phyloP scores from a whole-genome alignment of 1,140 invertebrate species.

The Pseudomyrmex gracilis region DNA sequence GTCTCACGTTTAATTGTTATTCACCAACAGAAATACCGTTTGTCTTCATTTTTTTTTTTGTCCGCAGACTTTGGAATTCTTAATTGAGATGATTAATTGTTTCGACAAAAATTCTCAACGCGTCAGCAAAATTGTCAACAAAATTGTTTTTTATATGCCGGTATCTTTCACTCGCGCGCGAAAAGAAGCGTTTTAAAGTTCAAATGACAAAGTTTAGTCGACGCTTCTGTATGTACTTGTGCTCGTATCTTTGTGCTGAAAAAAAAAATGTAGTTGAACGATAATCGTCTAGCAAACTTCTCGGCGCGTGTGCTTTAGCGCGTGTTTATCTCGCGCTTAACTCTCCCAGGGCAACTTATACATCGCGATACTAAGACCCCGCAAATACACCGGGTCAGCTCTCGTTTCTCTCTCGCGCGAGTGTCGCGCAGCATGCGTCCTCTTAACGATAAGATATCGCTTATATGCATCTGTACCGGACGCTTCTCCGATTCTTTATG shows the following conservation, averaged over 20 bases:
- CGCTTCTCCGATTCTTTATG: constrained; percentile 26
- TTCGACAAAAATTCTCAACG: too few species aligned
- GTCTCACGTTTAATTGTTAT: background rate
- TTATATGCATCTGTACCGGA: constrained; percentile 18
- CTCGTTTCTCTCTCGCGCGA: background rate
- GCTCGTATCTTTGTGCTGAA: too few species aligned
- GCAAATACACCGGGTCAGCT: constrained; percentile 20
- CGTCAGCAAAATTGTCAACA: too few species aligned
- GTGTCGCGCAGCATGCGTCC: background rate
- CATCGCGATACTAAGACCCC: constrained; percentile 10
- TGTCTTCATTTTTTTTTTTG: background rate
- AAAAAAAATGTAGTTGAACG: constrained; percentile 5
- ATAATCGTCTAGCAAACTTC: constrained; percentile 25
- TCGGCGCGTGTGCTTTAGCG: constrained; percentile 18
- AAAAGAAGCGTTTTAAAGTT: too few species aligned
- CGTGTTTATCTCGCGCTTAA: constrained; percentile 10
- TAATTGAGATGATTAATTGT: too few species aligned
- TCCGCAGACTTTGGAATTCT: too few species aligned
- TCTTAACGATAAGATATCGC: constrained; percentile 27
- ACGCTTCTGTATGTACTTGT: too few species aligned
- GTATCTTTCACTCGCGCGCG: too few species aligned
- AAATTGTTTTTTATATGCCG: too few species aligned
- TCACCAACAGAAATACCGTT: background rate
- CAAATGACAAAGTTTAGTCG: too few species aligned
- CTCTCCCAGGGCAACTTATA: constrained; percentile 29